Conservation (phyloP, 2,797 vertebrate species). For the Crotalus adamanteus region DNA sequence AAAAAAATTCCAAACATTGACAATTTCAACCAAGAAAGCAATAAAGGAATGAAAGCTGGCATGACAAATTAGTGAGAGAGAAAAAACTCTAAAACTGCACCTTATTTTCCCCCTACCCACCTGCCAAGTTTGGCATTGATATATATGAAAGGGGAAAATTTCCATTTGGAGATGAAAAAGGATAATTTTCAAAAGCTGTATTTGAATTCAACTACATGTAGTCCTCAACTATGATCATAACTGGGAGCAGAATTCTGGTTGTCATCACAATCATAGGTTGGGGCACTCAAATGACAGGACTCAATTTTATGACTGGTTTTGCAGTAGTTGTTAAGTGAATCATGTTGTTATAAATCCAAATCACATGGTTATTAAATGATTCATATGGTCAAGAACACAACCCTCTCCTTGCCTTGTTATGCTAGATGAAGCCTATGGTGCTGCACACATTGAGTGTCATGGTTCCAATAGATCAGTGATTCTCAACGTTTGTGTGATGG, state of each 20-base stretch:
- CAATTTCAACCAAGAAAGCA: background rate
- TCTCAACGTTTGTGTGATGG: too few species aligned
- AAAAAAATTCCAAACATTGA: background rate
- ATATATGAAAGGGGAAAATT: background rate
- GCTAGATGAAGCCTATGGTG: too few species aligned
- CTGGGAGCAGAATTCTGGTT: too few species aligned
- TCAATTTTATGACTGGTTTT: too few species aligned
- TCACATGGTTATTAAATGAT: too few species aligned
- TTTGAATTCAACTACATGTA: fast-evolving
- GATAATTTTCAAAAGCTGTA: background rate
- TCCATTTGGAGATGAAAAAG: background rate
- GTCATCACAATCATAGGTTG: too few species aligned
- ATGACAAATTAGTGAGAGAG: background rate
- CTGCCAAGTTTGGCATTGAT: background rate
- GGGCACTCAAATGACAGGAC: too few species aligned
- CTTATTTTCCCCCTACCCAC: background rate
- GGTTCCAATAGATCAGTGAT: too few species aligned
- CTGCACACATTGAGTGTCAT: too few species aligned
- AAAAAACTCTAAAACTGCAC: background rate
- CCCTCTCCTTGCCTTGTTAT: background rate
- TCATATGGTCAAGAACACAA: background rate
- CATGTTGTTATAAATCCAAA: too few species aligned
- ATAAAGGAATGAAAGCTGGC: background rate
- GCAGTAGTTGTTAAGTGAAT: too few species aligned
- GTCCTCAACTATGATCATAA: too few species aligned